Evolutionary conservation across 1,140 invertebrate species (phyloP).

Genomic region (Cydia fagiglandana): DNA sequence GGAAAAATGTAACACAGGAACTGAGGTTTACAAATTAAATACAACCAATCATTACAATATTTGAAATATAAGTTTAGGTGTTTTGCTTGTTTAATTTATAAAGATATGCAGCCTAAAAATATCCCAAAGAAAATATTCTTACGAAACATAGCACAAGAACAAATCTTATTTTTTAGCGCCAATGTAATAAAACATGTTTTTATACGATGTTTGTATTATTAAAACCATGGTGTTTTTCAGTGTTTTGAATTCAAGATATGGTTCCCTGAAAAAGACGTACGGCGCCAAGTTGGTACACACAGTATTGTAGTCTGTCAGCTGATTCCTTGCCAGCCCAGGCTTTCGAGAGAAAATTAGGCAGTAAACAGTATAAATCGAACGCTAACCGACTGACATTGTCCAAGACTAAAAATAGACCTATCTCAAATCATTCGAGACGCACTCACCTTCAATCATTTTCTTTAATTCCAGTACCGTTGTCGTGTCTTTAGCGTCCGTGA

Average conservation of each 20-base stretch:
- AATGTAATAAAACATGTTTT: not conserved
- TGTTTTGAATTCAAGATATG: not conserved
- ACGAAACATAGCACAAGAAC: not conserved
- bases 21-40: too few relatives aligned
- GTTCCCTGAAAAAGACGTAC: not conserved
- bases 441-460: conserved; percentile 96
- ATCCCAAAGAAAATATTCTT: not conserved
- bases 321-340: conserved; percentile 1
- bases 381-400: conserved; percentile 59
- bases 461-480: conserved; percentile 96
- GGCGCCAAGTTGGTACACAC: not conserved
- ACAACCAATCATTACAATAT: too few relatives aligned
- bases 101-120: not conserved
- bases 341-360: not conserved
- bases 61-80: too few relatives aligned
- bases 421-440: conserved; percentile 49
- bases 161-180: not conserved
- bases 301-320: not conserved
- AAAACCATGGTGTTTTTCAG: not conserved
- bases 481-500: conserved; percentile 98
- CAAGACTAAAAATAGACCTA: conserved; percentile 74
- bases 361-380: conserved; percentile 38
- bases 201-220: not conserved
- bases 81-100: not conserved
- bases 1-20: too few relatives aligned